phyloP scores from a whole-genome alignment of 2,797 vertebrate genomes.

The Natrix natrix region DNA sequence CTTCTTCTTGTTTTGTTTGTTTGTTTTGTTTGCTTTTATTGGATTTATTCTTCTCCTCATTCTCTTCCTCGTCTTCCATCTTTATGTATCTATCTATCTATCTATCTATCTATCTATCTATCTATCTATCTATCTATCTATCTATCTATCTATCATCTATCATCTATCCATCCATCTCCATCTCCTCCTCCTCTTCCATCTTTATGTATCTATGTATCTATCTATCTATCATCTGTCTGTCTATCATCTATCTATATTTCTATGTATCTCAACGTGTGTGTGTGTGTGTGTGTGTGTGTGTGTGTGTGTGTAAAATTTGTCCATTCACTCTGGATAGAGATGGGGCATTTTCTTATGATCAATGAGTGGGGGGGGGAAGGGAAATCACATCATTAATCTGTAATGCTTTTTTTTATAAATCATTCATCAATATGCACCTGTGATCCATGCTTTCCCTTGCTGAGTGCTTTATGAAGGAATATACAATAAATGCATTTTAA shows the following conservation, averaged over 20 bases:
- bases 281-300: background rate
- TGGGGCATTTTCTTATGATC: slow-evolving; percentile 13
- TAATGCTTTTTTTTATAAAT: slow-evolving; percentile 53
- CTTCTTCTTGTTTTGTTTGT: no score
- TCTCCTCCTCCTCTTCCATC: no score
- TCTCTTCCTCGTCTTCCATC: no score
- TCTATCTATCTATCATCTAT: no score
- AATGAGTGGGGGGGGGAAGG: slow-evolving; percentile 10
- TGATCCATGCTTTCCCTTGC: slow-evolving; percentile 52
- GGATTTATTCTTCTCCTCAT: no score
- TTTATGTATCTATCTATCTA: no score
- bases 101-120: no score
- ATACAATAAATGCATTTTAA: slow-evolving; percentile 63
- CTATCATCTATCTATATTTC: no score
- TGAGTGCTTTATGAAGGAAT: slow-evolving; percentile 44
- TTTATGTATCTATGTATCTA: no score
- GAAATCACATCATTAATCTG: slow-evolving; percentile 43
- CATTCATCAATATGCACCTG: slow-evolving; percentile 40
- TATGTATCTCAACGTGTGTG: background rate
- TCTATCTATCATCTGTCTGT: background rate
- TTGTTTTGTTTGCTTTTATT: no score
- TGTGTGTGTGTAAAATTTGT: background rate
- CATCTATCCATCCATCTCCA: no score
- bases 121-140: no score
- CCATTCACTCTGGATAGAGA: background rate